Evolutionary conservation across 1,140 invertebrate genomes (phyloP).

Genomic region (Pemphigus obesinymphae): DNA sequence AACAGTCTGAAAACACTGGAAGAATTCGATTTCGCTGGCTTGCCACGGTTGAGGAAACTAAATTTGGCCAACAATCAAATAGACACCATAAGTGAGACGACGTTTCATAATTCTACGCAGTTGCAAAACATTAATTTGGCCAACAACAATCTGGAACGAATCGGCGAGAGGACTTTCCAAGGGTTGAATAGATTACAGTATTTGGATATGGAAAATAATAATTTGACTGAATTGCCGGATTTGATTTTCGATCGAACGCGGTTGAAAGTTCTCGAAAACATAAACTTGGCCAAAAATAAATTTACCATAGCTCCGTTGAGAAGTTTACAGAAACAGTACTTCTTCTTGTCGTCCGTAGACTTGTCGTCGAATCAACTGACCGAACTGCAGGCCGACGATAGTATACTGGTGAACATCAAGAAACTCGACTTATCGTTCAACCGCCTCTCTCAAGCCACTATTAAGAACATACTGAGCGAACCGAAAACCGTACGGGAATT

Average conservation of each 20-base stretch:
- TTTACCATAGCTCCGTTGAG: slow-evolving; percentile 73
- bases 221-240: slow-evolving; percentile 68
- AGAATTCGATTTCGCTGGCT: slow-evolving; percentile 76
- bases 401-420: slow-evolving; percentile 81
- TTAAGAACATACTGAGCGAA: slow-evolving; percentile 73
- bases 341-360: slow-evolving; percentile 72
- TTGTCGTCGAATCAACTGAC: slow-evolving; percentile 72
- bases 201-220: slow-evolving; percentile 71
- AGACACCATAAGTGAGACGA: slow-evolving; percentile 74
- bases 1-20: slow-evolving; percentile 73
- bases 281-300: slow-evolving; percentile 72
- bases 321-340: slow-evolving; percentile 74
- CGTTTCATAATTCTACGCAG: slow-evolving; percentile 85
- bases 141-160: slow-evolving; percentile 65
- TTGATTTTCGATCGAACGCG: slow-evolving; percentile 76
- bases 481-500: slow-evolving; percentile 79
- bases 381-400: slow-evolving; percentile 75
- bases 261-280: slow-evolving; percentile 72
- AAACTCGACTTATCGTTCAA: slow-evolving; percentile 80
- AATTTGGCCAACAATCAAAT: slow-evolving; percentile 69
- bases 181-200: slow-evolving; percentile 70
- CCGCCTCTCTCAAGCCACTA: slow-evolving; percentile 67
- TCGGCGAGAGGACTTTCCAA: slow-evolving; percentile 76
- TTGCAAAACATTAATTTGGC: slow-evolving; percentile 74
- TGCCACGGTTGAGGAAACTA: slow-evolving; percentile 65